Percentiles rank a stretch among this genome's conserved stretches.
Conservation (phyloP, 2,797 vertebrate genomes). For the Hypotaenidia philippensis region DNA sequence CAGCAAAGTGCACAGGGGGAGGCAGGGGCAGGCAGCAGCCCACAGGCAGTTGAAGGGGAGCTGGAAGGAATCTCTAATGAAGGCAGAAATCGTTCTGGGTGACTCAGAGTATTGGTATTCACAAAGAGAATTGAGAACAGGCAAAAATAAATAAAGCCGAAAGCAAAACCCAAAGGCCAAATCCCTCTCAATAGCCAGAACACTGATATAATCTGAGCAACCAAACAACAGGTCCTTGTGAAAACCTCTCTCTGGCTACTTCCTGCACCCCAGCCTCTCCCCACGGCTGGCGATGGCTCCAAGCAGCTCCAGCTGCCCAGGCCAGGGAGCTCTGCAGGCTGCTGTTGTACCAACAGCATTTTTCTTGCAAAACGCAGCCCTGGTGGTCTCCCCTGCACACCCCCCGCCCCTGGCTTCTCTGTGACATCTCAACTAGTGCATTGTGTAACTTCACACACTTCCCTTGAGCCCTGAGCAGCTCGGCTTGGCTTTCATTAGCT, state of each 20-base stretch:
- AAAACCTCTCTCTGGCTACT: conserved; percentile 4
- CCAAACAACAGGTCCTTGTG: conserved; percentile 63
- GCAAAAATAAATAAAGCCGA: conserved; percentile 70
- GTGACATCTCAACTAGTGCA: background rate
- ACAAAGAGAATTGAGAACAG: conserved; percentile 55
- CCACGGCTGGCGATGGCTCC: fast-evolving
- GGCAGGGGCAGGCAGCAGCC: conserved; percentile 64
- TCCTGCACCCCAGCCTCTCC: conserved; percentile 15
- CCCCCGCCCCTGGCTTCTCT: background rate
- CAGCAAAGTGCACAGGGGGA: conserved; percentile 50
- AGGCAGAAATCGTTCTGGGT: conserved; percentile 49
- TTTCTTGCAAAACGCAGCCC: background rate
- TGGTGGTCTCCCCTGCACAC: background rate
- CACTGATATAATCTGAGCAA: conserved; percentile 57
- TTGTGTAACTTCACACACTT: background rate
- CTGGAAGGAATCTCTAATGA: conserved; percentile 54
- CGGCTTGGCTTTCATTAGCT: background rate
- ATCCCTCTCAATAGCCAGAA: conserved; percentile 46
- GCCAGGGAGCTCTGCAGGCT: background rate
- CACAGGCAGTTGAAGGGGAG: conserved; percentile 35
- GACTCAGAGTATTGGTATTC: conserved; percentile 69
- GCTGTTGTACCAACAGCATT: background rate
- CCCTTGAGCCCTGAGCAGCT: background rate
- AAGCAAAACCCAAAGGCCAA: conserved; percentile 62
- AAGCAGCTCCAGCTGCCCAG: background rate